These are phyloP conservation scores for Xenops minutus DNA, from an alignment of 2,797 vertebrate genomes.

Conservation along the genomic window DNA sequence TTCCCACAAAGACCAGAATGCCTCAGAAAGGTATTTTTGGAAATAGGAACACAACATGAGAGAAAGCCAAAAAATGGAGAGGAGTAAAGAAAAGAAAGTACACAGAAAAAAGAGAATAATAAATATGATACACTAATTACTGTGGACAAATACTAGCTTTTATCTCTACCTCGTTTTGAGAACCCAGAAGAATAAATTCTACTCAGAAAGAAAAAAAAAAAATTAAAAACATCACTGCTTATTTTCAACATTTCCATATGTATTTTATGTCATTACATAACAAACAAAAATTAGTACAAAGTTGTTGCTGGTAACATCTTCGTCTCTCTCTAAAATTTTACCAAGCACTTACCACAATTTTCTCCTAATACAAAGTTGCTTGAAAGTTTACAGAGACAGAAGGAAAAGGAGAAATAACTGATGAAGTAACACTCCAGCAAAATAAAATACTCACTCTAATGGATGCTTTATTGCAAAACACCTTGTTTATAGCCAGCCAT, in stretches of 20 bases:
- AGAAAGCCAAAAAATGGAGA: not conserved
- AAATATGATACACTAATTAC: not conserved
- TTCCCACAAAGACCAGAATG: not conserved
- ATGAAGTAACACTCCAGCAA: not conserved
- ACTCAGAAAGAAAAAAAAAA: not conserved
- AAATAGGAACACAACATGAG: not conserved
- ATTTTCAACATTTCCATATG: not conserved
- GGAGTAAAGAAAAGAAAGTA: not conserved
- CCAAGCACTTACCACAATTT: not conserved
- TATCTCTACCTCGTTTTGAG: not conserved
- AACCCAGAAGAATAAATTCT: not conserved
- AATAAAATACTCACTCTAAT: conserved; percentile 86
- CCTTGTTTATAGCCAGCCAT: conserved; percentile 97
- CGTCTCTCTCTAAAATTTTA: not conserved
- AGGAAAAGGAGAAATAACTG: not conserved
- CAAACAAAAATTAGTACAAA: not conserved
- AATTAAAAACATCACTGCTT: not conserved
- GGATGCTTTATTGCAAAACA: conserved; percentile 96
- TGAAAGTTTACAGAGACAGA: not conserved
- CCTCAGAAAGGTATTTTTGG: not conserved
- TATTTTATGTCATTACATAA: not conserved
- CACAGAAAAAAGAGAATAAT: not conserved
- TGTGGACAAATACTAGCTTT: not conserved
- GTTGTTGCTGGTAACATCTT: not conserved
- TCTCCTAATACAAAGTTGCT: not conserved